Evolutionary conservation across 2,113 vertebrate species (phyloP).

Genomic region (Gadus chalcogrammus): DNA sequence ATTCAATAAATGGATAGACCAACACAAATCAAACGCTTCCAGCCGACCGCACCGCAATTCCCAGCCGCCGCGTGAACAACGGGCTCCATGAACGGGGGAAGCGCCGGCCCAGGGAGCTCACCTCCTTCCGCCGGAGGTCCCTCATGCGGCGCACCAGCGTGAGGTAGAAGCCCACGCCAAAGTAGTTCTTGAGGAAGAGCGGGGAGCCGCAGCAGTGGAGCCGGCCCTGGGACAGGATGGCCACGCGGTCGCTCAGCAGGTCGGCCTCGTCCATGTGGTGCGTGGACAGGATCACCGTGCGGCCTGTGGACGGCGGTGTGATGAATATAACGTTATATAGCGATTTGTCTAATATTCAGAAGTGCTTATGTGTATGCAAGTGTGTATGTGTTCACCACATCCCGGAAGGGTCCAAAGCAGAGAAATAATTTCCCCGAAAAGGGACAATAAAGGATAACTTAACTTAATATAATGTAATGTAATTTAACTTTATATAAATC

Average conservation of each 20-base stretch:
- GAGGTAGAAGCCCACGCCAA: conserved; percentile 93
- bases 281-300: conserved; percentile 93
- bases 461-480: no score
- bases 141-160: conserved; percentile 90
- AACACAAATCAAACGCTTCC: no score
- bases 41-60: no score
- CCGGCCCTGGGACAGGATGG: conserved; percentile 90
- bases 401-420: neutral
- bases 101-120: conserved; percentile 34
- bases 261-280: conserved; percentile 99
- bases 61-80: no score
- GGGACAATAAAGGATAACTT: no score
- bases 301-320: conserved; percentile 68
- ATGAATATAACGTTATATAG: neutral
- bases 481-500: no score
- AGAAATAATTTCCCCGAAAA: neutral
- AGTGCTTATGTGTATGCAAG: no score
- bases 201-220: conserved; percentile 91
- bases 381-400: neutral
- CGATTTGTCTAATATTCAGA: no score
- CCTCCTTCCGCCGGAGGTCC: conserved; percentile 67
- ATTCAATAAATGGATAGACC: no score
- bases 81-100: no score
- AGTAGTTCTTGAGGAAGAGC: conserved; percentile 93
- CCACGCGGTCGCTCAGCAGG: conserved; percentile 91